Conservation (phyloP, 2,888 invertebrate species). For the Papilio demoleus region DNA sequence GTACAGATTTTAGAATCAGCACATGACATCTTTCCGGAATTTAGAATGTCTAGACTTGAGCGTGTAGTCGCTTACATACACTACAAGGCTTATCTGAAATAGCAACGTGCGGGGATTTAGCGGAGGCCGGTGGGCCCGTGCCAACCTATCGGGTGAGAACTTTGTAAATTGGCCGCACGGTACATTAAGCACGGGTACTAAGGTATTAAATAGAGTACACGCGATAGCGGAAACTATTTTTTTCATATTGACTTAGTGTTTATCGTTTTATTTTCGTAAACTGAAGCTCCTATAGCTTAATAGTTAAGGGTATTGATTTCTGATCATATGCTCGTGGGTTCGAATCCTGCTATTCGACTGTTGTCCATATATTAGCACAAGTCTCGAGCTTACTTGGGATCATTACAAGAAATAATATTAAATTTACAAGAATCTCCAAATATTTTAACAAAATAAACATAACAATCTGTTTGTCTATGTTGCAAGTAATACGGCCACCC, state of each 20-base stretch:
- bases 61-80: conserved; percentile 22
- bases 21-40: conserved; percentile 19
- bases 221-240: conserved; percentile 10
- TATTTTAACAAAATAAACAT: no score
- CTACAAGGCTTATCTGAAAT: conserved; percentile 34
- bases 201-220: conserved; percentile 20
- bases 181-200: conserved; percentile 46
- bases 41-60: conserved; percentile 34
- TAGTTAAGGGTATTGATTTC: no score
- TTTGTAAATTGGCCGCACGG: conserved; percentile 42
- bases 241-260: neutral
- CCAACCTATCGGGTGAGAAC: conserved; percentile 40
- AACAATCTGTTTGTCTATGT: no score
- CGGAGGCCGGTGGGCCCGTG: conserved; percentile 22
- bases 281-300: no score
- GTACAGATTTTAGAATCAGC: neutral
- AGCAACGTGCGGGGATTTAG: conserved; percentile 30
- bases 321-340: no score
- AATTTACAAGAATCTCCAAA: no score
- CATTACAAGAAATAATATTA: no score
- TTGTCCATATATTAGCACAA: no score
- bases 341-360: no score
- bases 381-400: no score
- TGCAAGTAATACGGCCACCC: no score
- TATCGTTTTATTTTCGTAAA: neutral